Conservation (phyloP, 1,140 invertebrate species). For the Oscheius sp. region DNA sequence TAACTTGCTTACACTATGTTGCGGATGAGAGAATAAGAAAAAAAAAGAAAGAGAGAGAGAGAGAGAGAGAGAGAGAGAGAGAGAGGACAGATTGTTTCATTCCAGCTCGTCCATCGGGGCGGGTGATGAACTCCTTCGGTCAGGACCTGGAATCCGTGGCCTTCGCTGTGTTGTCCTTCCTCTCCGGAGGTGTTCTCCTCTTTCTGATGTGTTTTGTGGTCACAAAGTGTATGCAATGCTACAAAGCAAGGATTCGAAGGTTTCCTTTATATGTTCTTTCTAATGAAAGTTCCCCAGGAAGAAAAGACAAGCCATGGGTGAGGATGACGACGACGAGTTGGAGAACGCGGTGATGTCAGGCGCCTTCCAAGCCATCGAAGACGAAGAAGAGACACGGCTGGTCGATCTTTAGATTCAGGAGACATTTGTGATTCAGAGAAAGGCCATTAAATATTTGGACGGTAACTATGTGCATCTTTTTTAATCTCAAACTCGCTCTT, state of each 20-base stretch:
- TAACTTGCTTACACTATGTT: too few species aligned
- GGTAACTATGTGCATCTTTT: too few species aligned
- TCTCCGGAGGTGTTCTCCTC: neutral
- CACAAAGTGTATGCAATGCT: conserved; percentile 5
- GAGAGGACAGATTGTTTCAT: neutral
- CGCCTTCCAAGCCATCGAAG: neutral
- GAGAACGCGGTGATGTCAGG: neutral
- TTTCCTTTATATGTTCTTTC: too few species aligned
- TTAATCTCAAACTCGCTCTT: too few species aligned
- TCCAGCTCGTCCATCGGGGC: neutral
- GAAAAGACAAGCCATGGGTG: conserved; percentile 1
- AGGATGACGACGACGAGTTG: conserved; percentile 3
- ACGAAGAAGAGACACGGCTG: neutral
- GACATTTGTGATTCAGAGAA: too few species aligned
- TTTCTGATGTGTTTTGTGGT: neutral
- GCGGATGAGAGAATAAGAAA: neutral
- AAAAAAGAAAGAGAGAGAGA: neutral
- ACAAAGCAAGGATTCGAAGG: neutral
- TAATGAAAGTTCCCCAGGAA: too few species aligned
- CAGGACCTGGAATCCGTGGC: neutral
- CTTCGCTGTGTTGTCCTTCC: neutral
- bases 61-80: neutral
- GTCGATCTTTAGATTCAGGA: neutral
- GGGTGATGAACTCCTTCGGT: conserved; percentile 1
- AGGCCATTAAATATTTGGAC: too few species aligned